A percentile compares a stretch with the other conserved stretches of the same genome.
These are phyloP conservation scores for Falco punctatus DNA, from an alignment of 2,113 vertebrate species.

Conservation along the genomic window DNA sequence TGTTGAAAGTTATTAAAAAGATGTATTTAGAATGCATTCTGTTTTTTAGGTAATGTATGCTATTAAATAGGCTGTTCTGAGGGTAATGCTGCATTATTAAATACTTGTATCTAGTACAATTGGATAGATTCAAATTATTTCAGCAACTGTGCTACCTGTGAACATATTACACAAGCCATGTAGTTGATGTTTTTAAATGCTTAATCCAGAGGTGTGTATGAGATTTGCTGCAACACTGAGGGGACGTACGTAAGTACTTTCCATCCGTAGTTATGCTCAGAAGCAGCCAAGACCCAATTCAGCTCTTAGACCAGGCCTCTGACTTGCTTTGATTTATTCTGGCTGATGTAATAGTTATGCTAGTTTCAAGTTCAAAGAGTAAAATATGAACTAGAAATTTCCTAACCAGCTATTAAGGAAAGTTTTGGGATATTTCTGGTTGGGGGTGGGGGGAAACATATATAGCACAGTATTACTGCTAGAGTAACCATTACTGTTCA, in stretches of 20 bases:
- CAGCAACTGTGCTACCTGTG: not conserved
- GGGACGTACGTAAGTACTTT: not conserved
- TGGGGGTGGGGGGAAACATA: not conserved
- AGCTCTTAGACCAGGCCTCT: not conserved
- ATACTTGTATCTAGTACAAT: not conserved
- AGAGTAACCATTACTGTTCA: not conserved
- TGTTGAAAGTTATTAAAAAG: not conserved
- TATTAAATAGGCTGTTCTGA: not conserved
- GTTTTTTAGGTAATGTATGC: not conserved
- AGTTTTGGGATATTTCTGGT: not conserved
- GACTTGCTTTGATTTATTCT: constrained; percentile 11
- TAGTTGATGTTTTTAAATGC: not conserved
- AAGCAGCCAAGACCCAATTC: not conserved
- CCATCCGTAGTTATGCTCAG: not conserved
- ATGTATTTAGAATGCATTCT: not conserved
- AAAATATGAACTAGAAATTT: not conserved
- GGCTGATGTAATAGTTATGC: not conserved
- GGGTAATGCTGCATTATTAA: not conserved
- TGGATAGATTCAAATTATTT: not conserved
- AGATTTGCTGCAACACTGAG: not conserved
- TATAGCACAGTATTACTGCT: not conserved
- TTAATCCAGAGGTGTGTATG: not conserved
- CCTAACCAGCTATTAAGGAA: not conserved
- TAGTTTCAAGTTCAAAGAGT: not conserved
- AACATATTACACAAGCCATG: not conserved